Conservation (phyloP, 2,888 invertebrate genomes). For the Charanyca ferruginea region DNA sequence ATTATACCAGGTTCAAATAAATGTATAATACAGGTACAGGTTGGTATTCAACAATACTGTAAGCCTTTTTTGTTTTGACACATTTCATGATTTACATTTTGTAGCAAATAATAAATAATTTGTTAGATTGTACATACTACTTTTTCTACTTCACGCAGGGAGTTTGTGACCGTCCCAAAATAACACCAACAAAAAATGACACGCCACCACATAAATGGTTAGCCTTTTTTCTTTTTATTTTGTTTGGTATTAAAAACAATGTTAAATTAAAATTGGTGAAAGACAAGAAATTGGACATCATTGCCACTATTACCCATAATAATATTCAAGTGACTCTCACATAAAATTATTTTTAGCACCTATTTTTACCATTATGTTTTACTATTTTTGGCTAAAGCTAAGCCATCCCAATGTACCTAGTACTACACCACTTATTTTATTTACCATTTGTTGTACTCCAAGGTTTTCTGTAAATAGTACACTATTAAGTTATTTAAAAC, state of each 20-base stretch:
- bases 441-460: neutral
- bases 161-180: conserved; percentile 75
- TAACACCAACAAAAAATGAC: conserved; percentile 67
- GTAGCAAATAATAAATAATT: neutral
- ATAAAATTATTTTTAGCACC: neutral
- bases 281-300: neutral
- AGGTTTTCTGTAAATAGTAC: neutral
- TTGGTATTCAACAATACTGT: conserved; percentile 22
- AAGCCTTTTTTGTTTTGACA: conserved; percentile 74
- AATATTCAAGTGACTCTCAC: neutral
- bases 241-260: conserved; percentile 33
- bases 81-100: conserved; percentile 25
- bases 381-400: neutral
- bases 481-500: neutral
- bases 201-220: conserved; percentile 83
- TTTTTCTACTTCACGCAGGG: conserved; percentile 76
- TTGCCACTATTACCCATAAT: neutral
- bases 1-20: conserved; percentile 63
- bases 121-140: conserved; percentile 17
- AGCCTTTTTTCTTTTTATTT: conserved; percentile 70
- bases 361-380: too few relatives aligned
- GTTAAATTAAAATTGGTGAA: too few relatives aligned
- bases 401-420: conserved; percentile 3
- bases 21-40: neutral
- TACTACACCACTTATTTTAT: neutral